Base-by-base conservation (phyloP, 1,140 invertebrate species). In the Matsumurasca onukii region DNA sequence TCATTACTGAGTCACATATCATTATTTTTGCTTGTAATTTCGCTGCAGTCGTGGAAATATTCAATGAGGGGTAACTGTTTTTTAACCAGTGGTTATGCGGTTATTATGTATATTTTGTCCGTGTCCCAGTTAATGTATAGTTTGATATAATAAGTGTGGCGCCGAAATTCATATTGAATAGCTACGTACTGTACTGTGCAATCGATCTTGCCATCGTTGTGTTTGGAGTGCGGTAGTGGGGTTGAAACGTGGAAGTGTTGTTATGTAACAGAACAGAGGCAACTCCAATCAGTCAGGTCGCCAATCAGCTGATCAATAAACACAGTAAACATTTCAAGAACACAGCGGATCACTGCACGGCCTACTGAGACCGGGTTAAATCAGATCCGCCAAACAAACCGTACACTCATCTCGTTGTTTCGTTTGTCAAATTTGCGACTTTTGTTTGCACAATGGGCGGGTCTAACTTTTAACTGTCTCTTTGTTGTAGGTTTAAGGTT, bases 401-500 rank as follows among this genome's bases (percentile, higher is more conserved):
- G 55, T 59, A 59, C 25, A 59, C 55, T 59, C 55, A 59, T 59
- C 30, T 59, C 55, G 55, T 59, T 59, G 30, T 59, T 59, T 59
- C 55, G 55, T 59, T 59, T 59, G 55, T 59, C 55, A 59, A 59
- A 59, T 59, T 59, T 59, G 55, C 55, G 55, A 59, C 55, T 22
- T 59, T 59, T 59, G 55, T 59, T 59, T 59, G 55, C 30, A 59
- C 55, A 65, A 27, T 65, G 62, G 62, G 62, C 62, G 62, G 62
- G 62, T 45, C 31, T 68, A 68, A 68, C 67, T 68, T 68, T 63
- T 68, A 68, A 68, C 67, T 59, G 67, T 68, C 55, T 59, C 67
- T 68, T 68, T 68, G 67, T 68, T 68, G 61, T 62, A 68, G 67
- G 67, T 68, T 65, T 45, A 68, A 49, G 67, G 67, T 68, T 68